These are phyloP conservation scores for Nemopilema nomurai DNA, from an alignment of 30 jellyfish, hydroid and myxozoan species.

Conservation along the genomic window DNA sequence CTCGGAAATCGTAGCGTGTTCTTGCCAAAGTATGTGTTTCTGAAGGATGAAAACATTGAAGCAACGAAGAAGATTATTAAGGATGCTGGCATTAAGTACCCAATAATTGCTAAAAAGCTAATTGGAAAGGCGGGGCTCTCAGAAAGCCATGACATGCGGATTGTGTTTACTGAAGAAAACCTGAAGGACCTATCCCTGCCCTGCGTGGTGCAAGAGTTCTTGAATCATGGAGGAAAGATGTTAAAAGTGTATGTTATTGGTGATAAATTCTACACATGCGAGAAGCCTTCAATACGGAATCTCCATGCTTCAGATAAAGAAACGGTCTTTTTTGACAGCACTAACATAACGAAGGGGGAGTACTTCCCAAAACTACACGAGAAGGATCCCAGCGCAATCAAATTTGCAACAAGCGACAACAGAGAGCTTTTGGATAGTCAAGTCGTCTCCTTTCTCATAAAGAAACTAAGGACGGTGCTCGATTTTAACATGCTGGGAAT, in stretches of 20 bases:
- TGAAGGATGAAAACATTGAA: constrained; percentile 15
- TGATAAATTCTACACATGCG: constrained; percentile 77
- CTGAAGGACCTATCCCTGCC: constrained; percentile 72
- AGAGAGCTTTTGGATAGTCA: constrained; percentile 67
- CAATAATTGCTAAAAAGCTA: constrained; percentile 80
- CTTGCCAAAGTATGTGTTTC: constrained; percentile 80
- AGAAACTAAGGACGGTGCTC: constrained; percentile 42
- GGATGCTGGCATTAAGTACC: constrained; percentile 56
- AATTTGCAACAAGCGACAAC: constrained; percentile 56
- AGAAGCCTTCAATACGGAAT: constrained; percentile 91
- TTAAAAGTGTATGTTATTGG: constrained; percentile 90
- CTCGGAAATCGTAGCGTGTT: constrained; percentile 78
- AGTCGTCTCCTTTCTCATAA: constrained; percentile 63
- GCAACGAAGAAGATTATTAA: constrained; percentile 33
- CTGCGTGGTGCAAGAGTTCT: constrained; percentile 92
- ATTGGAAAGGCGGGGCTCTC: constrained; percentile 73
- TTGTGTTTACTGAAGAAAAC: constrained; percentile 76
- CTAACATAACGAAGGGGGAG: constrained; percentile 82
- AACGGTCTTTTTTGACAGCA: constrained; percentile 83
- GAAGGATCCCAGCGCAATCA: constrained; percentile 63
- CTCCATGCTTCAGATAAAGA: constrained; percentile 68
- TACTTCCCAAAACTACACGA: constrained; percentile 62
- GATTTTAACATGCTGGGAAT: constrained; percentile 80
- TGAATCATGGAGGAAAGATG: constrained; percentile 94
- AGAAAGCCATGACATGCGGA: constrained; percentile 91